phyloP scores from a whole-genome alignment of 2,113 vertebrate species.

The Genyomyrus donnyi region DNA sequence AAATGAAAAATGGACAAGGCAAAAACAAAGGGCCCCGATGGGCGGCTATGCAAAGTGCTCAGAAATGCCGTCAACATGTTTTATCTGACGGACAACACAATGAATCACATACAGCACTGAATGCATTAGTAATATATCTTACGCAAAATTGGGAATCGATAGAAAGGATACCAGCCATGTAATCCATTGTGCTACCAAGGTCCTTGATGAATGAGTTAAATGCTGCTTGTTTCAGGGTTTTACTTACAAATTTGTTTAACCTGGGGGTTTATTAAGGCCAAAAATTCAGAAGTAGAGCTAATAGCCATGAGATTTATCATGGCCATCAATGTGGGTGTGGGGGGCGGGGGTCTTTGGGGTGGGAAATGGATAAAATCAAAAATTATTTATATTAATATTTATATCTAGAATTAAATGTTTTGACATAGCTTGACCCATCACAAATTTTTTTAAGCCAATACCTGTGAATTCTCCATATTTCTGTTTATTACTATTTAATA shows the following conservation, averaged over 20 bases:
- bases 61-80: slow-evolving; percentile 53
- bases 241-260: slow-evolving; percentile 32
- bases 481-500: neutral
- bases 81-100: slow-evolving; percentile 50
- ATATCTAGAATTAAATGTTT: neutral
- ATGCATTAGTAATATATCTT: slow-evolving; percentile 57
- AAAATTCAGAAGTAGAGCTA: neutral
- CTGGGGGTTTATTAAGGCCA: neutral
- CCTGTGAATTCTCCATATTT: neutral
- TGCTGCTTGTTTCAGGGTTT: slow-evolving; percentile 49
- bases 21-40: slow-evolving; percentile 8
- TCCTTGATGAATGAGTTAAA: slow-evolving; percentile 57
- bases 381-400: neutral
- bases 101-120: slow-evolving; percentile 55
- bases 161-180: slow-evolving; percentile 49
- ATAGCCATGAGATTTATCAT: neutral
- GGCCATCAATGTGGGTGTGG: neutral
- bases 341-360: neutral
- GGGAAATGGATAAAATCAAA: neutral
- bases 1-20: slow-evolving; percentile 21
- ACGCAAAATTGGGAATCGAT: slow-evolving; percentile 59
- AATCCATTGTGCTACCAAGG: slow-evolving; percentile 52
- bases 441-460: neutral
- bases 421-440: neutral
- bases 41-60: slow-evolving; percentile 31